phyloP scores from a whole-genome alignment of 2,113 vertebrate species.

The Mohoua ochrocephala region DNA sequence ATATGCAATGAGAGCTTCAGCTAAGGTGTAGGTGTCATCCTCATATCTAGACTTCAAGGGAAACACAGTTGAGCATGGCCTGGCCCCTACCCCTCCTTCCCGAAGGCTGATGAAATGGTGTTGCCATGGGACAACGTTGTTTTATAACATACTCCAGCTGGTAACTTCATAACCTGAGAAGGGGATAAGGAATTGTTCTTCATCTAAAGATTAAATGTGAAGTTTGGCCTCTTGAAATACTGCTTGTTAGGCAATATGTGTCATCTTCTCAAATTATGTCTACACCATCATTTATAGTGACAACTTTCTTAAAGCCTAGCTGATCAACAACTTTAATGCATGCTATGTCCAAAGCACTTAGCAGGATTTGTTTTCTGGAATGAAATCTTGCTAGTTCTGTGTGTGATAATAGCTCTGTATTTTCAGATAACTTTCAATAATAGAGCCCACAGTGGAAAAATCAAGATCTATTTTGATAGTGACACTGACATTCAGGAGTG shows the following conservation, averaged over 20 bases:
- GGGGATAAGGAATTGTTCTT: neutral
- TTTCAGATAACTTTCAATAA: conserved; percentile 90
- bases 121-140: neutral
- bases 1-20: neutral
- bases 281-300: neutral
- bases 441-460: conserved; percentile 89
- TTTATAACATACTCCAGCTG: neutral
- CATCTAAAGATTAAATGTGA: neutral
- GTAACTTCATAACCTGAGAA: neutral
- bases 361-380: neutral
- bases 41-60: neutral
- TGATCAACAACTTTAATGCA: neutral
- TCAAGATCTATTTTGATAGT: conserved; percentile 89
- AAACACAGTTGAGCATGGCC: neutral
- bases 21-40: neutral
- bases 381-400: neutral
- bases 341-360: neutral
- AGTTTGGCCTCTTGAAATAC: neutral
- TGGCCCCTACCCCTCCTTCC: neutral
- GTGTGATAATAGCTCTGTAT: neutral
- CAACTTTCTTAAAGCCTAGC: neutral
- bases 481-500: conserved; percentile 82
- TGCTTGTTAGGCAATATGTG: fast-evolving
- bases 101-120: neutral
- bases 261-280: neutral